A percentile compares a stretch with the other conserved stretches of the same genome.
Evolutionary conservation across 2,888 invertebrate species (phyloP).

Genomic region (Drosophila falleni): DNA sequence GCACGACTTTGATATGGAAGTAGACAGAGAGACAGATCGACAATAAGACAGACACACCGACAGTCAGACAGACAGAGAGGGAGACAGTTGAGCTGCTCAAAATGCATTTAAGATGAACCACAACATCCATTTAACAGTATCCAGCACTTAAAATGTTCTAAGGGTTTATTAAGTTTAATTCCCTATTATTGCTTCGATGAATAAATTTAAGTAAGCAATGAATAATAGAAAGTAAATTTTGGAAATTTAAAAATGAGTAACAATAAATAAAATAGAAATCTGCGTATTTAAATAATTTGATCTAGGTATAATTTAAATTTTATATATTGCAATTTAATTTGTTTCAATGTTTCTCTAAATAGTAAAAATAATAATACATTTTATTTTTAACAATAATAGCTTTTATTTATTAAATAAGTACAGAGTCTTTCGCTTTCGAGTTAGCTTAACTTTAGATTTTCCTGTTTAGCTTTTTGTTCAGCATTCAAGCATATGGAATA

Average conservation of each 20-base stretch:
- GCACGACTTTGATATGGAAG: conserved; percentile 78
- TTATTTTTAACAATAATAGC: background rate
- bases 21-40: conserved; percentile 13
- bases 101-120: conserved; percentile 58
- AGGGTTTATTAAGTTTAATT: too few relatives aligned
- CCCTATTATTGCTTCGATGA: too few relatives aligned
- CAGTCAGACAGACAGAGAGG: background rate
- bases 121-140: conserved; percentile 15
- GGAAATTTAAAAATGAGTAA: too few relatives aligned
- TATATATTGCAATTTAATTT: background rate
- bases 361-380: background rate
- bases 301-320: too few relatives aligned
- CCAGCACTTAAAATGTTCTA: background rate
- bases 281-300: too few relatives aligned
- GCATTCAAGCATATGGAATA: conserved; percentile 37
- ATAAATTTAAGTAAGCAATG: too few relatives aligned
- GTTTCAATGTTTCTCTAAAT: background rate
- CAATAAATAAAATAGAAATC: too few relatives aligned
- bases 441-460: background rate
- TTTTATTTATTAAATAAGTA: background rate
- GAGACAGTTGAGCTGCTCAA: conserved; percentile 34
- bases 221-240: too few relatives aligned
- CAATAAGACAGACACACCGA: background rate
- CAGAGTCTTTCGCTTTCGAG: background rate
- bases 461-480: conserved; percentile 11